Evolutionary conservation across 2,888 invertebrate species (phyloP), one percentile per base, ranked within the genome.

Genomic region (Aporophyla lueneburgensis): DNA sequence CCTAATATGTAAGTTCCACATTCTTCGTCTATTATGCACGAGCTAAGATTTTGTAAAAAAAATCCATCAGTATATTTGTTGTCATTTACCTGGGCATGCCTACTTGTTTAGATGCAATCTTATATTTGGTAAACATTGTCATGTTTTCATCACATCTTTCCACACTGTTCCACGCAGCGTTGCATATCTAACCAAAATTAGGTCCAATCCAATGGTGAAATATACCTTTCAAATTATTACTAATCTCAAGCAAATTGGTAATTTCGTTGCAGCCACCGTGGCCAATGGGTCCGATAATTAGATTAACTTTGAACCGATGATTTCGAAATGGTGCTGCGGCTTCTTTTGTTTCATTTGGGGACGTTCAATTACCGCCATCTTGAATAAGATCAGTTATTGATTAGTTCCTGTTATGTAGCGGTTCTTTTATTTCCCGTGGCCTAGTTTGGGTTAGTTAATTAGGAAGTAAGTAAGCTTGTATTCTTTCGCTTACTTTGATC

Each of bases 311-410:
- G 71, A 71, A 71, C 62, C 33, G 33, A 74, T 19, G 14, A 61
- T 89, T 86, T 84, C 71, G 74, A 70, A 89, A 84, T 71, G 14
- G 40, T 71, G 49, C 53, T 65, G 56, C 78, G 84, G 82, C 78
- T 61, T 77, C 84, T 78, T 82, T 87, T 81, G 77, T 85, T 80
- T 81, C 65, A 83, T 80, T 84, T 67, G 43, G 40, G 49, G 40
- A 77, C 71, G 56, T 80, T 66, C 67, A 68, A 76, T 82, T 80
- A 61, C 62, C 46, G 62, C n/a, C 40, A 62, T 81, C 65, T 77
- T 61, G 56, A 46, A n/a, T 67, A 56, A 79, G 59, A 71, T 74
- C 10, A 68, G 49, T 65, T 21, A 83, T 77, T 66, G 68, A 76
- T 84, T 75, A 65, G 71, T 86, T 77, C 74, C 68, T 75, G 73